Conservation (phyloP, 2,797 vertebrate genomes). For the Sebastes cheni region DNA sequence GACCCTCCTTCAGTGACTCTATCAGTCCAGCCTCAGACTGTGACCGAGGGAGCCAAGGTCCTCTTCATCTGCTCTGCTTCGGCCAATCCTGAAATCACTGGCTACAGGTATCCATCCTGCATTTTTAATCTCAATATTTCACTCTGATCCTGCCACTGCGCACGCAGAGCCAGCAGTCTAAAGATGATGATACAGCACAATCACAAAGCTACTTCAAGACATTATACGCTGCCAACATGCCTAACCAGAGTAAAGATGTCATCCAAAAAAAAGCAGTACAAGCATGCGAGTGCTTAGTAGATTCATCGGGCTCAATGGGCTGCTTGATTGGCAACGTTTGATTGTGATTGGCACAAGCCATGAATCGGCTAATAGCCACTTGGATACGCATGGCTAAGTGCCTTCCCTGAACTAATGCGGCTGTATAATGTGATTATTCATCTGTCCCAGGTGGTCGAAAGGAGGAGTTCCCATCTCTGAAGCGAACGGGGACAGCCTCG, state of each 20-base stretch:
- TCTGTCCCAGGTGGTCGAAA: conserved; percentile 89
- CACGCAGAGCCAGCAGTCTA: conserved; percentile 5
- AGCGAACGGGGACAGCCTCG: conserved; percentile 88
- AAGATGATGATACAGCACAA: background rate
- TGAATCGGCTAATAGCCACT: conserved; percentile 67
- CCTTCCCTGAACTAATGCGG: conserved; percentile 50
- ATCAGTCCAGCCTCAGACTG: conserved; percentile 90
- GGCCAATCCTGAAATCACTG: conserved; percentile 91
- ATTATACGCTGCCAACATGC: background rate
- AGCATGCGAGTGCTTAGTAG: background rate
- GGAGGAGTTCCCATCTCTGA: conserved; percentile 88
- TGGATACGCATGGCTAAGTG: conserved; percentile 51
- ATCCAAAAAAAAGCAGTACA: background rate
- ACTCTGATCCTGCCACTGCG: background rate
- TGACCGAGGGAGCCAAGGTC: conserved; percentile 89
- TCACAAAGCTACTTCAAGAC: background rate
- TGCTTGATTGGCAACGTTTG: conserved; percentile 62
- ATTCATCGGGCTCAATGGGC: conserved; percentile 20
- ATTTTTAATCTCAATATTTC: background rate
- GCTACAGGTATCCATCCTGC: conserved; percentile 85
- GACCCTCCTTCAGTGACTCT: conserved; percentile 91
- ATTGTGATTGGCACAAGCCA: conserved; percentile 66
- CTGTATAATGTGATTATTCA: conserved; percentile 60
- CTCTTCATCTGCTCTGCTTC: conserved; percentile 90
- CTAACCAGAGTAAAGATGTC: background rate